Evolutionary conservation across 2,113 vertebrate species (phyloP).

Genomic region (Columbina picui): DNA sequence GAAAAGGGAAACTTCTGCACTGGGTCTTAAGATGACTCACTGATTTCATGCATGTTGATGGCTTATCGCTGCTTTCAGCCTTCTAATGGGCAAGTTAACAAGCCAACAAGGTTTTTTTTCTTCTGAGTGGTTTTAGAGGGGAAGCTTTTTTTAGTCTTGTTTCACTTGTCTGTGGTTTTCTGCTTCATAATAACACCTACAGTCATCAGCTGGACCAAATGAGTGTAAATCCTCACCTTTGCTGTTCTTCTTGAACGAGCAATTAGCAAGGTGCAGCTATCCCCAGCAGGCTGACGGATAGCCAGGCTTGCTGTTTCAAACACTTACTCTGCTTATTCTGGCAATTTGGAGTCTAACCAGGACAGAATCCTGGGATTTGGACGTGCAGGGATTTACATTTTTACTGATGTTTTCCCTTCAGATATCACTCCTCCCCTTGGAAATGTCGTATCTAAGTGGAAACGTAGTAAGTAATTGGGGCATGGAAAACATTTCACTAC

Average conservation of each 20-base stretch:
- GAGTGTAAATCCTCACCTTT: slow-evolving; percentile 1
- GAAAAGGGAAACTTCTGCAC: not conserved
- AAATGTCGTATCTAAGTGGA: slow-evolving; percentile 36
- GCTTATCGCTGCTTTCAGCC: slow-evolving; percentile 9
- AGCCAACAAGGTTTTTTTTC: not conserved
- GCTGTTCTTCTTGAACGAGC: accelerated
- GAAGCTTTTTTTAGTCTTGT: not conserved
- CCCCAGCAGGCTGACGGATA: not conserved
- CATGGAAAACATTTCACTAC: slow-evolving; percentile 58
- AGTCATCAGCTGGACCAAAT: not conserved
- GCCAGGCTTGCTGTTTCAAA: not conserved
- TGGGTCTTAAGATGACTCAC: not conserved
- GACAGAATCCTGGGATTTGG: slow-evolving; percentile 1
- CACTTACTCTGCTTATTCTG: not conserved
- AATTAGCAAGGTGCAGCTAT: not conserved
- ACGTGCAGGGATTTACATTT: not conserved
- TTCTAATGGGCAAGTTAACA: not conserved
- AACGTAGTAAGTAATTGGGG: slow-evolving; percentile 57
- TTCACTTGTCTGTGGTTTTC: not conserved
- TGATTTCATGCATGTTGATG: not conserved
- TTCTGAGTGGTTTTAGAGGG: not conserved
- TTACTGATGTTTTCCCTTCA: slow-evolving; percentile 7
- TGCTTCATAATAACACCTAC: not conserved
- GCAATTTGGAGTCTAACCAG: slow-evolving; percentile 10
- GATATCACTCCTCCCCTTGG: slow-evolving; percentile 25